These are phyloP conservation scores for Amia ocellicauda DNA, from an alignment of 2,113 vertebrate species.

Conservation along the genomic window DNA sequence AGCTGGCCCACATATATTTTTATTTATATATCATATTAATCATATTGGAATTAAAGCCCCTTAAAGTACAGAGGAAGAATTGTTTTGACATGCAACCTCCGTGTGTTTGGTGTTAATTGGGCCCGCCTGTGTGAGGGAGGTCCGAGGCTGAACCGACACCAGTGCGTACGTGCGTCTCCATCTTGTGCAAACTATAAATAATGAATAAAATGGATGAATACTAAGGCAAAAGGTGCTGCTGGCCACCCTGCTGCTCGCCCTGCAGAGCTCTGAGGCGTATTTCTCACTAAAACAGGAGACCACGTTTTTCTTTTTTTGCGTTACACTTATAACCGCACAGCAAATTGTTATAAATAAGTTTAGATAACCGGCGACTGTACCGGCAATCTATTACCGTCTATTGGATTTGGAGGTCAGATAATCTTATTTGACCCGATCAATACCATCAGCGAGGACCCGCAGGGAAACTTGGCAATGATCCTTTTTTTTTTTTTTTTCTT, in stretches of 20 bases:
- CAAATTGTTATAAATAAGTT: conserved; percentile 65
- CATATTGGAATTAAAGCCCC: no score
- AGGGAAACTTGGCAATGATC: conserved; percentile 44
- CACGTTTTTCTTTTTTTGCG: not conserved
- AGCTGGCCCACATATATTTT: no score
- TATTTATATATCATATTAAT: no score
- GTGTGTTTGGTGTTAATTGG: no score
- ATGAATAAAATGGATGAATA: no score
- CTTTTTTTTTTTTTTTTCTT: conserved; percentile 19
- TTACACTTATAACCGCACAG: conserved; percentile 44
- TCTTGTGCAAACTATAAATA: no score
- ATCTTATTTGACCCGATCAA: conserved; percentile 67
- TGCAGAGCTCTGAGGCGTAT: conserved; percentile 25
- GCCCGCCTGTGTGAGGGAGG: no score
- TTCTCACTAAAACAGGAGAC: not conserved
- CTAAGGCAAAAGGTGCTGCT: no score
- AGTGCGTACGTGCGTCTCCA: no score
- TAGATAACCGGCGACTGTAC: conserved; percentile 48
- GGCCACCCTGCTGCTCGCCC: not conserved
- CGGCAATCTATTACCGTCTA: conserved; percentile 52
- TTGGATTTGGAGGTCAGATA: conserved; percentile 68
- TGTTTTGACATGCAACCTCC: no score
- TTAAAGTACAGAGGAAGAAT: no score
- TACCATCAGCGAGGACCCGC: conserved; percentile 63
- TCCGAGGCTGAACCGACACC: no score